phyloP scores from a whole-genome alignment of 2,113 vertebrate species.

The Damaliscus lunatus region DNA sequence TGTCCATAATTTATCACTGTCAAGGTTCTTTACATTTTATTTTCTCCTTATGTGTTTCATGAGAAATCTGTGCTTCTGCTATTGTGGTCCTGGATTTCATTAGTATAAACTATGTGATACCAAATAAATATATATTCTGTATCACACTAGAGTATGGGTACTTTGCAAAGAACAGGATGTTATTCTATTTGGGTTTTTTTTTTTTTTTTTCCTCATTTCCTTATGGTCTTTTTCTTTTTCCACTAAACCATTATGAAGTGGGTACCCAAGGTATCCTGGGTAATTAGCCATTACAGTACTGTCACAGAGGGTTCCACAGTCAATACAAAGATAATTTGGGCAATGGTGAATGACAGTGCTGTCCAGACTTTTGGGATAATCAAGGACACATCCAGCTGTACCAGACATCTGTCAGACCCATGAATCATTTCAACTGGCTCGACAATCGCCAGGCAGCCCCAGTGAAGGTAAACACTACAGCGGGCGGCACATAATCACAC shows the following conservation, averaged over 20 bases:
- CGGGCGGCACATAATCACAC: conserved; percentile 83
- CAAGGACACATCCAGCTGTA: conserved; percentile 99
- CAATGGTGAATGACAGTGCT: conserved; percentile 99
- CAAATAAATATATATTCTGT: conserved; percentile 43
- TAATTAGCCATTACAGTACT: conserved; percentile 99
- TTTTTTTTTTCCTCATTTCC: conserved; percentile 71
- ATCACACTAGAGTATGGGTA: conserved; percentile 42
- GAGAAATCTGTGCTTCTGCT: conserved; percentile 74
- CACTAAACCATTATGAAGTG: conserved; percentile 84
- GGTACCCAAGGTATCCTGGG: conserved; percentile 99
- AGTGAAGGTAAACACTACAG: conserved; percentile 91
- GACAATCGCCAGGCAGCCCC: conserved; percentile 88
- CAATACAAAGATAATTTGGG: conserved; percentile 99
- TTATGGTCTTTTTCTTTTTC: conserved; percentile 74
- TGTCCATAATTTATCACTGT: conserved; percentile 85
- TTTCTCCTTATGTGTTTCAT: conserved; percentile 76
- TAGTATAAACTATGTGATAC: conserved; percentile 56
- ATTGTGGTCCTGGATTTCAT: conserved; percentile 71
- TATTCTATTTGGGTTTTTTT: conserved; percentile 63
- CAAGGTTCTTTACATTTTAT: conserved; percentile 79
- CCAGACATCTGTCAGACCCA: conserved; percentile 99
- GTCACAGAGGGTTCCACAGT: conserved; percentile 99
- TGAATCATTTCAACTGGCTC: conserved; percentile 98
- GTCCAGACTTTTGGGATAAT: conserved; percentile 99
- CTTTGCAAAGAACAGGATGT: conserved; percentile 51